Percentiles rank a stretch among this genome's conserved stretches.
Conservation (phyloP, 2,797 vertebrate genomes). For the Sciurus vulgaris region DNA sequence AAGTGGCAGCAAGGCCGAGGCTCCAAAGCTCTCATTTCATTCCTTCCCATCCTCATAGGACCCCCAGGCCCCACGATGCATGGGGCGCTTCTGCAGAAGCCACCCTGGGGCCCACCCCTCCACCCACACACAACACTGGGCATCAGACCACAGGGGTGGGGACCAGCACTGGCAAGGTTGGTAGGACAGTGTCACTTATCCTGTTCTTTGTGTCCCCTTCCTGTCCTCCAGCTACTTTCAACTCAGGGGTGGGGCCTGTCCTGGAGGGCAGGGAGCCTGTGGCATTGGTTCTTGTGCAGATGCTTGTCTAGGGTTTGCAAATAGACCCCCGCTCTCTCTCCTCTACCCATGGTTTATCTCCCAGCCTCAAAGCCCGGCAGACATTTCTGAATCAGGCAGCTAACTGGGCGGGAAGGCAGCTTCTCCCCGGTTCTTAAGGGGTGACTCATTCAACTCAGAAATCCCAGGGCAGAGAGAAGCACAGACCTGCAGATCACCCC, state of each 20-base stretch:
- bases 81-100: accelerated
- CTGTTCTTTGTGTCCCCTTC: background rate
- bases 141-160: background rate
- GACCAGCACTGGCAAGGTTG: background rate
- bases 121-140: background rate
- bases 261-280: background rate
- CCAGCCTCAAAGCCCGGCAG: background rate
- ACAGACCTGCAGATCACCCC: background rate
- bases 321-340: background rate
- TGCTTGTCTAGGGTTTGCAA: background rate
- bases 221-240: background rate
- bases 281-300: background rate
- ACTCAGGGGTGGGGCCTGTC: background rate
- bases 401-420: background rate
- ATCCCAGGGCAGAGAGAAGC: background rate
- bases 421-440: background rate
- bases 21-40: background rate
- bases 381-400: background rate
- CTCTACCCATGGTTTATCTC: background rate
- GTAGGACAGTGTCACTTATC: background rate
- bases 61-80: background rate
- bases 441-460: background rate
- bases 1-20: background rate
- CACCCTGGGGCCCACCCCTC: background rate
- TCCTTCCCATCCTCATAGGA: background rate